Evolutionary conservation across 1,140 invertebrate species (phyloP), one percentile per base, ranked within the genome.

Genomic region (Halictus rubicundus): DNA sequence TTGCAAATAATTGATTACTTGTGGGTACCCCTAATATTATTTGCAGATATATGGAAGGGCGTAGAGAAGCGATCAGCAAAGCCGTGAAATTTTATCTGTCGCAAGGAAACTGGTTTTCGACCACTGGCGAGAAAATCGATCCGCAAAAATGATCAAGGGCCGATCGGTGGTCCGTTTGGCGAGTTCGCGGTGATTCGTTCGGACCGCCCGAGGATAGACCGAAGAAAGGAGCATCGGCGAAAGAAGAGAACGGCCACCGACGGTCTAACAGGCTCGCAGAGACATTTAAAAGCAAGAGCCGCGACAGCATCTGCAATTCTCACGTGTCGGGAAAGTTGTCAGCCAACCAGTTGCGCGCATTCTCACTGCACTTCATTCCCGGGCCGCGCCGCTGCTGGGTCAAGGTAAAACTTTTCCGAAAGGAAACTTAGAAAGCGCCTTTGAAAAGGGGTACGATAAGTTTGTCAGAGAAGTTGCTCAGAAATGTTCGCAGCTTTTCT

Each of bases 401-500:
- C 80, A 81, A 81, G 80, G 80, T 81, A 81, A 81, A 81, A 81
- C 76, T 81, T 81, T 32, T 70, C 21, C 61, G 60, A 68, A 61
- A 71, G 75, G 60, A 81, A 81, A 81, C 78, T 68, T 68, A 25
- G 32, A n/a, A n/a, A 42, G 75, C 52, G 60, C n/a, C 42, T 39
- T 65, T 66, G 52, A 59, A 42, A 59, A 52, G 61, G 68, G 68
- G 54, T 19, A 27, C 66, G 68, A 63, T 57, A 78, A 81, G 66
- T 81, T 81, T 61, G 80, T 70, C 75, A 78, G 61, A 52, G 63
- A 81, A 78, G 75, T 72, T 76, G 80, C 61, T 54, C 64, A 68
- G 80, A 81, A 81, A 81, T 68, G 73, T 72, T 85, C 72, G 52
- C 84, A 78, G 81, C 81, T 86, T 75, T 85, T 63, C 80, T 77